These are phyloP conservation scores for Himalopsyche phryganea DNA, from an alignment of 1,140 invertebrate species.

Conservation along the genomic window DNA sequence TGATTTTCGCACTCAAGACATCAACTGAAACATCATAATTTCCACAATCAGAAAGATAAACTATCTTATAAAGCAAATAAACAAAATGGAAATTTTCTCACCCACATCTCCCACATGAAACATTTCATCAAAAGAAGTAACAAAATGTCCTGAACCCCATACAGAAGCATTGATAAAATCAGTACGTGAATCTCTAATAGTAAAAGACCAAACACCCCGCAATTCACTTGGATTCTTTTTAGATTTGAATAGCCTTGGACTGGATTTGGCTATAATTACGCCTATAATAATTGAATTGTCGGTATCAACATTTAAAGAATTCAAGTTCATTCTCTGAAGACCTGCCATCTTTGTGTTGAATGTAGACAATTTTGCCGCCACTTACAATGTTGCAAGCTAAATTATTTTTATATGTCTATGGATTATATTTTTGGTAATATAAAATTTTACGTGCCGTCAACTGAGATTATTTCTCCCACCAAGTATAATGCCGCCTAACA, in stretches of 20 bases:
- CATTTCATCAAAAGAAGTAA: slow-evolving; percentile 54
- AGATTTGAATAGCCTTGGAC: slow-evolving; percentile 39
- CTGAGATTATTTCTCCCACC: no score
- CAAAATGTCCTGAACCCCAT: slow-evolving; percentile 61
- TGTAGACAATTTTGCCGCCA: no score
- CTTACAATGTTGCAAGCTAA: no score
- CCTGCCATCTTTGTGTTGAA: slow-evolving; percentile 42
- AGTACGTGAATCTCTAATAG: slow-evolving; percentile 61
- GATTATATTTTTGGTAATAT: no score
- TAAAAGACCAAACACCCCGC: slow-evolving; percentile 65
- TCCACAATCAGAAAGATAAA: background rate
- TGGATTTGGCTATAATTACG: slow-evolving; percentile 48
- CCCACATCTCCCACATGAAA: slow-evolving; percentile 64
- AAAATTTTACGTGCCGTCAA: no score
- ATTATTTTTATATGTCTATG: no score
- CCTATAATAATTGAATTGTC: slow-evolving; percentile 46
- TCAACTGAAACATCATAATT: slow-evolving; percentile 53
- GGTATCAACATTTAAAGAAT: slow-evolving; percentile 47
- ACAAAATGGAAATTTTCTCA: slow-evolving; percentile 40
- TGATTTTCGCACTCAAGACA: slow-evolving; percentile 57
- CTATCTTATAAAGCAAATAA: no score
- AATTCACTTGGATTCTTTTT: slow-evolving; percentile 49
- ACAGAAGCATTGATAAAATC: slow-evolving; percentile 67
- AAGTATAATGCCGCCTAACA: no score
- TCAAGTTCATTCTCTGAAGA: slow-evolving; percentile 43